A percentile compares a stretch with the other conserved stretches of the same genome.
Evolutionary conservation across 1,140 invertebrate species (phyloP).

Genomic region (Bombus confusus): DNA sequence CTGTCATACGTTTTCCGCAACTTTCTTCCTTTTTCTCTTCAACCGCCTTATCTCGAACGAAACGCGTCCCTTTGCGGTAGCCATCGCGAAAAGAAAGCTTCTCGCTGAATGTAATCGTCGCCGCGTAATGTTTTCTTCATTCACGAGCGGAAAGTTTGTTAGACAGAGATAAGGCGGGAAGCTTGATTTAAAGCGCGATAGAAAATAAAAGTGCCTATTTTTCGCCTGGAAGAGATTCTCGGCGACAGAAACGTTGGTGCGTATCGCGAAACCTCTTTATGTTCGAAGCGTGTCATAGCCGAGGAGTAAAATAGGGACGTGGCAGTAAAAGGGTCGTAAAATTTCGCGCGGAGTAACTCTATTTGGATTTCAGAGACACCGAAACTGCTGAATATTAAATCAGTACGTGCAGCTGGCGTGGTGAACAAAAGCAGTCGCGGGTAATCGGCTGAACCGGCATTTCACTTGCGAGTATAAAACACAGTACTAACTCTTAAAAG

Average conservation of each 20-base stretch:
- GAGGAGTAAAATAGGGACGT: not conserved
- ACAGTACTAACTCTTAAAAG: too few species aligned
- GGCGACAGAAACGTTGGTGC: not conserved
- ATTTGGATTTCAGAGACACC: not conserved
- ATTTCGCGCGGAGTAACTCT: not conserved
- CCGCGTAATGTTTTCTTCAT: too few species aligned
- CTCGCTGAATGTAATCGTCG: not conserved
- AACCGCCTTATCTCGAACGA: not conserved
- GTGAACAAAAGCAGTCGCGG: too few species aligned
- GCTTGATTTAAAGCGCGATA: constrained; percentile 7
- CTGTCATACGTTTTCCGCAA: constrained; percentile 10
- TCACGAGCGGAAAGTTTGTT: not conserved
- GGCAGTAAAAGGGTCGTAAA: constrained; percentile 23
- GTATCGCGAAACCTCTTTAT: not conserved
- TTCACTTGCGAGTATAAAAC: too few species aligned
- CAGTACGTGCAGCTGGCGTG: not conserved
- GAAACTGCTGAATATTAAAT: not conserved
- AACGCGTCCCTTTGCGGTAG: not conserved
- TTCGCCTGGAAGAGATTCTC: not conserved
- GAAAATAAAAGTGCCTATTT: not conserved
- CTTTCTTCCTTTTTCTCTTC: not conserved
- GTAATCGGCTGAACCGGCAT: too few species aligned
- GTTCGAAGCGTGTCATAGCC: not conserved
- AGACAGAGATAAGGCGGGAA: not conserved
- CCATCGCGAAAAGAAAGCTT: not conserved